A percentile compares a stretch with the other conserved stretches of the same genome.
Evolutionary conservation across 2,797 vertebrate species (phyloP).

Genomic region (Champsocephalus esox): DNA sequence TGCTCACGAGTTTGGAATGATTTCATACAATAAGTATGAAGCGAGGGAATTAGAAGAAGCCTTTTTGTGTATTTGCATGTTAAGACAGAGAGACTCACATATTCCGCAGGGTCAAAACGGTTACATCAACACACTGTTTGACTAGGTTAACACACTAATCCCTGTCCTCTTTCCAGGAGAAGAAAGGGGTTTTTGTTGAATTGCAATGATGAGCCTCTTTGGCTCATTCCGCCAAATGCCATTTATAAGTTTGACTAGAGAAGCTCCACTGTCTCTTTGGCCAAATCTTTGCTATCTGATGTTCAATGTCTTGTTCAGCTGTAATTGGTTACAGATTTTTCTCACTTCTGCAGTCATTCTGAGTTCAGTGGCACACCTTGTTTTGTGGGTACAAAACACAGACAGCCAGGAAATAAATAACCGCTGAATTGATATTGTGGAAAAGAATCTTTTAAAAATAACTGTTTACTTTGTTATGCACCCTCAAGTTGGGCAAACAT

Average conservation of each 20-base stretch:
- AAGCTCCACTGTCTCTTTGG: constrained; percentile 38
- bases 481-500: not conserved
- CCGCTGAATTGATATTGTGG: not conserved
- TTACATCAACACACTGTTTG: constrained; percentile 67
- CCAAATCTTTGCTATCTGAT: constrained; percentile 4
- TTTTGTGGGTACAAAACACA: constrained; percentile 43
- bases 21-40: constrained; percentile 37
- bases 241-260: constrained; percentile 53
- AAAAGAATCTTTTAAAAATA: not conserved
- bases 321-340: constrained; percentile 25
- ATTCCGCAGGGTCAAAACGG: constrained; percentile 63
- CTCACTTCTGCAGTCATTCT: constrained; percentile 25
- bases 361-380: constrained; percentile 50
- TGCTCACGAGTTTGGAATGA: constrained; percentile 1
- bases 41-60: constrained; percentile 10
- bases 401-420: not conserved
- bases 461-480: not conserved
- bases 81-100: constrained; percentile 50
- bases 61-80: constrained; percentile 27
- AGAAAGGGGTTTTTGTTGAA: constrained; percentile 76
- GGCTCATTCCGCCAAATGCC: constrained; percentile 59
- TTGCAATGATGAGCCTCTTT: constrained; percentile 59
- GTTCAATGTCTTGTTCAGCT: constrained; percentile 19
- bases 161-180: constrained; percentile 64
- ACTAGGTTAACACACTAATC: constrained; percentile 72